Evolutionary conservation across 1,140 invertebrate species (phyloP).

Genomic region (Schlechtendalia chinensis): DNA sequence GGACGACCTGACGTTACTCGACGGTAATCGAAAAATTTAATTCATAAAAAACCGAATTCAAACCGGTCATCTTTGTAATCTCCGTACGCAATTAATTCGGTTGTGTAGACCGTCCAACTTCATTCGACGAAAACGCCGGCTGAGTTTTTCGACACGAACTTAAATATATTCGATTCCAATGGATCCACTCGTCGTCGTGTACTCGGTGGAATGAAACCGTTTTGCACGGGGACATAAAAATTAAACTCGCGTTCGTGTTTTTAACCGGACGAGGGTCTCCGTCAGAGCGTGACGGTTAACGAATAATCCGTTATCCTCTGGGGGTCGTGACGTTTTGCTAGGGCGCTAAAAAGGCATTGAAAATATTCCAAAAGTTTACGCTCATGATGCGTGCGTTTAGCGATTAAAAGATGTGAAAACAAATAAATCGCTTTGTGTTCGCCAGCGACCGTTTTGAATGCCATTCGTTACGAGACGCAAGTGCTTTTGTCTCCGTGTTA

Average conservation of each 20-base stretch:
- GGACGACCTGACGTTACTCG: not conserved
- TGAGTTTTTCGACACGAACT: no score
- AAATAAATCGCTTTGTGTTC: slow-evolving; percentile 7
- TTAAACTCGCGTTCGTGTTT: not conserved
- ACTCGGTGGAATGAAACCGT: no score
- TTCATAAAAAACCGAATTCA: slow-evolving; percentile 6
- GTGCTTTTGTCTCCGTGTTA: not conserved
- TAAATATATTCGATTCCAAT: no score
- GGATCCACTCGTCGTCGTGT: no score
- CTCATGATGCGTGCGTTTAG: not conserved
- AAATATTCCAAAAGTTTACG: slow-evolving; percentile 20
- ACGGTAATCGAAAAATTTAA: slow-evolving; percentile 11
- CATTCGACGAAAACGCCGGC: no score
- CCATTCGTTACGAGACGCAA: not conserved
- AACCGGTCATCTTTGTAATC: not conserved
- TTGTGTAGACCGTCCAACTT: no score
- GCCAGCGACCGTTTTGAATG: not conserved
- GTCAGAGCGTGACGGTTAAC: not conserved
- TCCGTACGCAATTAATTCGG: slow-evolving; percentile 24
- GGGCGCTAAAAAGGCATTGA: not conserved
- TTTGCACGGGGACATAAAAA: not conserved
- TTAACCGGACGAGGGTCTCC: not conserved
- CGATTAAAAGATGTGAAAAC: slow-evolving; percentile 5
- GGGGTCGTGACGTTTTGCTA: not conserved
- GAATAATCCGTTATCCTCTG: not conserved